Base-by-base conservation (phyloP, 1,140 invertebrate genomes). In the Leptonema lineaticorne region DNA sequence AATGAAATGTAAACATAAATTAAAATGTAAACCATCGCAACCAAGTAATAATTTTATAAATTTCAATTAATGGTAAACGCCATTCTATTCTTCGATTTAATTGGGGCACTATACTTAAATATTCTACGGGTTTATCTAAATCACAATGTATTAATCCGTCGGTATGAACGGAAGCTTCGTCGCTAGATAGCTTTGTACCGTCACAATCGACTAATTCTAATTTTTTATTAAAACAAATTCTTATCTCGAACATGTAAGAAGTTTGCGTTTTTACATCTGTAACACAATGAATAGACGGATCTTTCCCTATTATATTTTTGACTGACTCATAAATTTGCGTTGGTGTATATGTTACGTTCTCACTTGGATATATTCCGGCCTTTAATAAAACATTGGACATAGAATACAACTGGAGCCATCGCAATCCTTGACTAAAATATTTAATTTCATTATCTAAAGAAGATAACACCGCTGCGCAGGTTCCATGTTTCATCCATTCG, bases 401-500 rank as follows among this genome's bases (percentile, higher is more conserved):
- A 20, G 88, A 84, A 71, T 86, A 92, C 20, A 83, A 73, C 9
- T 86, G 75, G 0, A 87, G 77, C 81, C 88, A 88, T 11, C 84
- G 75, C 1, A 94, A 74, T 0, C 89, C 91, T 69, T 86, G 80
- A 0, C 78, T 74, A 70, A 94, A 94, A 76, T 92, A 94, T 74
- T 92, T 91, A 0, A 84, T 74, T 75, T 93, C 88, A 5, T 81
- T 85, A 71, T 88, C 83, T 0, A 94, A 75, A 6, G 74, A 48
- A n/a, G 85, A 77, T 1, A 92, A 68, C 6, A 76, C 73, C 0
- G 85, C 81, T 14, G 91, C 90, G 75, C 92, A 94, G 0, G 92
- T 92, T 0, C 92, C 92, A 76, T 95, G 92, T 75, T 94, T 95
- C 0, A 82, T 76, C 92, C 92, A 95, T 76, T 94, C 92, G 68